These are phyloP conservation scores for Ectropis grisescens DNA, from an alignment of 1,140 invertebrate species.

Conservation along the genomic window DNA sequence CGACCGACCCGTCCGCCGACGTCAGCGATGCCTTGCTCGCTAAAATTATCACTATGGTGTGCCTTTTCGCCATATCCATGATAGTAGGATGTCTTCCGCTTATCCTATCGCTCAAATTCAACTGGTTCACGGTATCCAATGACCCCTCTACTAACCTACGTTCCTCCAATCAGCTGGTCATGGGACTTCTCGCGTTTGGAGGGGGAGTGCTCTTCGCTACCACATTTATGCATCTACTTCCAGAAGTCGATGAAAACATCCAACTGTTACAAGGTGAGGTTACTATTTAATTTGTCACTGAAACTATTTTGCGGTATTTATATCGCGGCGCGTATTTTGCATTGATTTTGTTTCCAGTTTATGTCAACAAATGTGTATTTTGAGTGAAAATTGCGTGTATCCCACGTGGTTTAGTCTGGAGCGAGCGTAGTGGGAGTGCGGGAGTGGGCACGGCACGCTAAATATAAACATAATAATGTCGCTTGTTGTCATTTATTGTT, in stretches of 20 bases:
- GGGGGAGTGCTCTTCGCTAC: slow-evolving; percentile 93
- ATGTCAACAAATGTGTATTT: no score
- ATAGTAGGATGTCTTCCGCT: slow-evolving; percentile 79
- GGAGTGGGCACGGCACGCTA: no score
- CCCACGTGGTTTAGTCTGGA: no score
- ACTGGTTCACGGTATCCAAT: slow-evolving; percentile 69
- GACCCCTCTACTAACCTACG: slow-evolving; percentile 60
- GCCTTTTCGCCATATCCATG: slow-evolving; percentile 78
- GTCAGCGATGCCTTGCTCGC: slow-evolving; percentile 60
- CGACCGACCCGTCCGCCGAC: slow-evolving; percentile 20
- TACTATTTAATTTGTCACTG: no score
- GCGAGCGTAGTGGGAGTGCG: no score
- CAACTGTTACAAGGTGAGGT: slow-evolving; percentile 69
- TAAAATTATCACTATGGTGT: slow-evolving; percentile 80
- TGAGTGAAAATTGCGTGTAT: no score
- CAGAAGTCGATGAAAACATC: slow-evolving; percentile 85
- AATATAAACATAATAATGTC: no score
- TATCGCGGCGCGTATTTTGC: no score
- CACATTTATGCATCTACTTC: slow-evolving; percentile 90
- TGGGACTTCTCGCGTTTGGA: slow-evolving; percentile 83
- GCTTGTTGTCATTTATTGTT: no score
- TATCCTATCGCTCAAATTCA: slow-evolving; percentile 74
- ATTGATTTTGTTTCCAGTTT: no score
- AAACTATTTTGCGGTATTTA: no score
- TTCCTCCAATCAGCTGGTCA: slow-evolving; percentile 45